phyloP scores from a whole-genome alignment of 2,113 vertebrate species.

The Rhea americana region DNA sequence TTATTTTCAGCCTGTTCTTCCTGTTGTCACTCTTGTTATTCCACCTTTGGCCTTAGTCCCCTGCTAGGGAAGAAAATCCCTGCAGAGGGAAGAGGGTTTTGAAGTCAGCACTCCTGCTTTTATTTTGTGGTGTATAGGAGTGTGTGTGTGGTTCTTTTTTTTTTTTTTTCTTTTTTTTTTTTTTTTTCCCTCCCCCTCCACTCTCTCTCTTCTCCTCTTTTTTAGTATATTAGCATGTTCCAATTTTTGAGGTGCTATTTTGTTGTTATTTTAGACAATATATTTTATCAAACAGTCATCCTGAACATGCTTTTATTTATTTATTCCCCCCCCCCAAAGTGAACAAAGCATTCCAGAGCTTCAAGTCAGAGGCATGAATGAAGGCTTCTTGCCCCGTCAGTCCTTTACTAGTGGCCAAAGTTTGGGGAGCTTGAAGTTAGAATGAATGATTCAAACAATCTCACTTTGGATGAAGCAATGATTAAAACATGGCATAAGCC shows the following conservation, averaged over 20 bases:
- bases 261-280: neutral
- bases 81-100: conserved; percentile 24
- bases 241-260: conserved; percentile 23
- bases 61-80: conserved; percentile 40
- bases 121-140: neutral
- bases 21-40: conserved; percentile 30
- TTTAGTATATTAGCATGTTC: neutral
- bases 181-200: too few relatives aligned
- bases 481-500: neutral
- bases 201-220: neutral
- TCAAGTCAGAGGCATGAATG: neutral
- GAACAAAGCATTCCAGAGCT: neutral
- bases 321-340: neutral
- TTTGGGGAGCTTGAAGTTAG: neutral
- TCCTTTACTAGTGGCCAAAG: neutral
- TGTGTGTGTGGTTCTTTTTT: too few relatives aligned
- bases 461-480: neutral
- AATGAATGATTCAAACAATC: neutral
- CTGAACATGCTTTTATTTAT: neutral
- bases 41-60: conserved; percentile 33
- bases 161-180: too few relatives aligned
- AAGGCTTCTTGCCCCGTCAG: neutral
- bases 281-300: neutral
- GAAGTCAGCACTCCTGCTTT: conserved; percentile 29
- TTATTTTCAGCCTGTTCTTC: conserved; percentile 42